Percentiles rank a stretch among this genome's conserved stretches.
These are phyloP conservation scores for Colius striatus DNA, from an alignment of 2,113 vertebrate genomes.

Conservation along the genomic window DNA sequence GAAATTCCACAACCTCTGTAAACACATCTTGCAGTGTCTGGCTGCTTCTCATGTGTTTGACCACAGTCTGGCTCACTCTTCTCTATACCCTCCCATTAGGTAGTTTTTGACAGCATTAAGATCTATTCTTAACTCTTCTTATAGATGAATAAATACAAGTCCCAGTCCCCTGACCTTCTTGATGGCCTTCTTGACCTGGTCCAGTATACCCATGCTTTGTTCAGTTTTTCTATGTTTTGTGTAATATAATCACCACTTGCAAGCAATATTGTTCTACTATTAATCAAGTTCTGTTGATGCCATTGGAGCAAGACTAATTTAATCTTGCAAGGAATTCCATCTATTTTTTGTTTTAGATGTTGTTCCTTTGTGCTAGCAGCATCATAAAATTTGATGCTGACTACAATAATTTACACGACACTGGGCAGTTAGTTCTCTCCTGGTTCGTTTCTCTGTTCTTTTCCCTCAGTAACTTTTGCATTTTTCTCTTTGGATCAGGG, in stretches of 20 bases:
- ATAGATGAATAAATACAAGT: neutral
- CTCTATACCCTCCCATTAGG: neutral
- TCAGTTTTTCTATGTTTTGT: neutral
- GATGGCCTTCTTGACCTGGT: neutral
- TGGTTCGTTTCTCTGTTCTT: neutral
- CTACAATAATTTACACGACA: neutral
- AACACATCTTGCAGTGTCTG: neutral
- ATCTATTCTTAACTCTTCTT: neutral
- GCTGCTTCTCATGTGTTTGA: neutral
- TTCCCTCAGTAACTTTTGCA: neutral
- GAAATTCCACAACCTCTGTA: neutral
- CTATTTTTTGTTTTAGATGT: neutral
- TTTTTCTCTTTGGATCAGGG: conserved; percentile 53
- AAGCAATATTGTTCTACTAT: neutral
- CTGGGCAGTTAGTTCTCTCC: neutral
- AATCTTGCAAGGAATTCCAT: neutral
- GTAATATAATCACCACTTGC: neutral
- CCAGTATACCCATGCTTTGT: neutral
- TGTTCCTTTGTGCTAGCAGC: neutral
- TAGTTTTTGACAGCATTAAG: neutral
- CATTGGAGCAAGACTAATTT: neutral
- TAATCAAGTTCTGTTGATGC: neutral
- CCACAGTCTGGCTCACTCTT: neutral
- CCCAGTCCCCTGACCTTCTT: neutral
- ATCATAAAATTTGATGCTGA: neutral